Evolutionary conservation across 2,113 vertebrate species (phyloP).

Genomic region (Morone saxatilis): DNA sequence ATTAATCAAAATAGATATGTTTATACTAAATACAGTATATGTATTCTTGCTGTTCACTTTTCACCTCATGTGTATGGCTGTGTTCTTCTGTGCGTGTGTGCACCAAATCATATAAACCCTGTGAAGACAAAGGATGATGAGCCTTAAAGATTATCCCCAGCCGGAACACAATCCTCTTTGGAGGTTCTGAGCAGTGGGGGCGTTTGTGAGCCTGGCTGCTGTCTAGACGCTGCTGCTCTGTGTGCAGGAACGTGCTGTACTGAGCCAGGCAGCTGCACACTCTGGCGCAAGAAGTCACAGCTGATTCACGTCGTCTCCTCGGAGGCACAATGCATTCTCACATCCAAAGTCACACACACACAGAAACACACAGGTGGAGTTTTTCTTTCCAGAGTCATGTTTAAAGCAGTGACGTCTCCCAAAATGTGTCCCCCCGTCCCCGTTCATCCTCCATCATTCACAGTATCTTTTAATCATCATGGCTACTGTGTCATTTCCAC

Average conservation of each 20-base stretch:
- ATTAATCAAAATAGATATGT: too few species aligned
- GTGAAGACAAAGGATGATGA: conserved; percentile 48
- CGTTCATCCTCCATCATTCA: conserved; percentile 29
- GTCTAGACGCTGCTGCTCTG: conserved; percentile 46
- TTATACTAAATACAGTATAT: background rate
- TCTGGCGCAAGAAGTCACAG: conserved; percentile 8
- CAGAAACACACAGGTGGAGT: background rate
- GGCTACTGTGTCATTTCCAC: conserved; percentile 32
- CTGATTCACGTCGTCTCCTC: conserved; percentile 34
- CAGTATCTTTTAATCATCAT: background rate
- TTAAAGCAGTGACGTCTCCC: background rate
- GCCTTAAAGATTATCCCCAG: conserved; percentile 57
- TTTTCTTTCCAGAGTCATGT: background rate
- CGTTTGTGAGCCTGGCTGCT: conserved; percentile 12
- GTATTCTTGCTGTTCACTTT: background rate
- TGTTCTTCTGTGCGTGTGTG: background rate
- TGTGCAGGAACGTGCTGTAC: conserved; percentile 48
- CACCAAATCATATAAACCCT: background rate
- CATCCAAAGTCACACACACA: conserved; percentile 12
- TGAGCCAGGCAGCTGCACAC: conserved; percentile 37
- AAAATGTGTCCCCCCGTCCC: background rate
- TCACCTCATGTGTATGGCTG: background rate
- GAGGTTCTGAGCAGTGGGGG: conserved; percentile 33
- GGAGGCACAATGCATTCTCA: background rate
- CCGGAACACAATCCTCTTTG: conserved; percentile 57